Percentiles rank a stretch among this genome's conserved stretches.
Conservation (phyloP, 2,888 invertebrate species). For the Busseola fusca region DNA sequence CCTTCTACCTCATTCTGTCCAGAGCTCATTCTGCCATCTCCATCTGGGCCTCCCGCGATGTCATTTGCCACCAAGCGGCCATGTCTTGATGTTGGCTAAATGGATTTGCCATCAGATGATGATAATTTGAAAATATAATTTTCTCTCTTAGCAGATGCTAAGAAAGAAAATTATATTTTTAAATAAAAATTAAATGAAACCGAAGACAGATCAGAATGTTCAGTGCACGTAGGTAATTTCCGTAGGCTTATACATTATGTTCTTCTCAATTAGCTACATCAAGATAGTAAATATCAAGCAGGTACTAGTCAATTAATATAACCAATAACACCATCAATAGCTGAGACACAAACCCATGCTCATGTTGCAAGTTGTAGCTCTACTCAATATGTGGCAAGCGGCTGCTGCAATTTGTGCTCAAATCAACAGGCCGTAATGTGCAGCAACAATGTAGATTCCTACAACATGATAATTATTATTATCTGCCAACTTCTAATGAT, state of each 20-base stretch:
- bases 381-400: background rate
- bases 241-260: no score
- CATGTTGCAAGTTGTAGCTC: background rate
- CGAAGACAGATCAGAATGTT: no score
- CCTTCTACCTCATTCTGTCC: no score
- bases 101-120: no score
- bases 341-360: conserved; percentile 5
- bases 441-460: no score
- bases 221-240: background rate
- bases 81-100: no score
- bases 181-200: background rate
- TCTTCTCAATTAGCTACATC: background rate
- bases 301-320: background rate
- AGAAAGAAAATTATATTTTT: background rate
- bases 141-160: no score
- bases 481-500: background rate
- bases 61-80: no score
- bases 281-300: background rate
- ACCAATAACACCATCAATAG: conserved; percentile 2
- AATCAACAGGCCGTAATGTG: background rate
- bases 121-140: no score
- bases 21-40: no score
- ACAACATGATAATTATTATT: background rate
- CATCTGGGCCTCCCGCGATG: no score
- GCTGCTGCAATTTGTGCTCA: background rate